Evolutionary conservation across 2,113 vertebrate species (phyloP).

Genomic region (Daboia siamensis): DNA sequence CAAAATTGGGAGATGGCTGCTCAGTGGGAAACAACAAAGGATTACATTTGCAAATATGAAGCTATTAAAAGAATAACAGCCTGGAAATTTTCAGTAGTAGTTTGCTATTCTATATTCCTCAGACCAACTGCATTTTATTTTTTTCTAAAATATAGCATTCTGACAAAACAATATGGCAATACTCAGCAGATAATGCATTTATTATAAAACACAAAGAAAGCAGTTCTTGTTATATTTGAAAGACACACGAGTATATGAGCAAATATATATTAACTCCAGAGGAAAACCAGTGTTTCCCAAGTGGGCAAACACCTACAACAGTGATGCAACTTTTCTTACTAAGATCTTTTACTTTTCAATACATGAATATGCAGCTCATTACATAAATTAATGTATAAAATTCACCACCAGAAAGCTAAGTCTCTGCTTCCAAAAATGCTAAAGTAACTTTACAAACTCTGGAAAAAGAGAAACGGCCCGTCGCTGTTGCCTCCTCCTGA

Average conservation of each 20-base stretch:
- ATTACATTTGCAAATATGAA: background rate
- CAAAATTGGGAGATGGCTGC: background rate
- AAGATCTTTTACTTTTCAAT: background rate
- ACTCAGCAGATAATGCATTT: background rate
- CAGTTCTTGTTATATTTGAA: background rate
- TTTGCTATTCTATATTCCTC: background rate
- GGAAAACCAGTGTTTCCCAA: constrained; percentile 16
- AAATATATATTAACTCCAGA: background rate
- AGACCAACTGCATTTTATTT: background rate
- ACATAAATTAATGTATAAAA: background rate
- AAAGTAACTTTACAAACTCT: background rate
- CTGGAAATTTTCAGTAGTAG: background rate
- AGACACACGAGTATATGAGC: background rate
- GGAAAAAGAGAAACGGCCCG: background rate
- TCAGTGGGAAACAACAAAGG: background rate
- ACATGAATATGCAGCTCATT: accelerated
- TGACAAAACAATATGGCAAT: background rate
- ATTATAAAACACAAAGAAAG: background rate
- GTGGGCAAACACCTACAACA: constrained; percentile 13
- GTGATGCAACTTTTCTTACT: background rate
- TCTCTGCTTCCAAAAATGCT: background rate
- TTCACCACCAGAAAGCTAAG: background rate
- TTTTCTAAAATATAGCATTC: background rate
- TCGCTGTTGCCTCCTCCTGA: background rate
- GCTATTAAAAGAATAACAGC: background rate